Conservation (phyloP, 1,140 invertebrate genomes). For the Pseudomyrmex dendroicus region DNA sequence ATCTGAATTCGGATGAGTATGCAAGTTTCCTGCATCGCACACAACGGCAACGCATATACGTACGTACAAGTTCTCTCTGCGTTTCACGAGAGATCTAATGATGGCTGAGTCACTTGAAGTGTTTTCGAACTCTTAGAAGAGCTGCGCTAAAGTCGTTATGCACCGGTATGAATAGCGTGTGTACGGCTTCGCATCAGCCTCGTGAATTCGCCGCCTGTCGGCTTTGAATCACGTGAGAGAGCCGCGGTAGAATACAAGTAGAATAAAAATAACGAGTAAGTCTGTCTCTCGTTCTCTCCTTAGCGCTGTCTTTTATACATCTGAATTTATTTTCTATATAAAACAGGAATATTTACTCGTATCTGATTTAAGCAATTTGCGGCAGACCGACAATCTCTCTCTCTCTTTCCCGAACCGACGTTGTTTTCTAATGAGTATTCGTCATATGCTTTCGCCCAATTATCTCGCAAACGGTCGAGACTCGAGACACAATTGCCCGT, state of each 20-base stretch:
- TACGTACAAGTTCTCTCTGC: not conserved
- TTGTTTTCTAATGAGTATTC: conserved; percentile 15
- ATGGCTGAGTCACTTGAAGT: conserved; percentile 47
- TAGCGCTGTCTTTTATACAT: no score
- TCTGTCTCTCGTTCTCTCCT: no score
- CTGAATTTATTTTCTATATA: not conserved
- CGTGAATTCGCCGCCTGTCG: not conserved
- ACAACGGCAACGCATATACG: no score
- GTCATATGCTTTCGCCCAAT: conserved; percentile 22
- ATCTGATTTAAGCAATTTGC: not conserved
- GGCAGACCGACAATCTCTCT: not conserved
- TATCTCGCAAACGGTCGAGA: conserved; percentile 11
- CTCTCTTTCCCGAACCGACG: not conserved
- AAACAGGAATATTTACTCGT: not conserved
- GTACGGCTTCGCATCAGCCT: conserved; percentile 44
- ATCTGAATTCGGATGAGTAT: conserved; percentile 54
- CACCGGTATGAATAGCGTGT: not conserved
- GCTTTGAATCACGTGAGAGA: not conserved
- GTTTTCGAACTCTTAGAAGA: conserved; percentile 65
- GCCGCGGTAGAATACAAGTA: not conserved
- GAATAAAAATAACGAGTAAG: not conserved
- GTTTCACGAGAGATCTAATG: conserved; percentile 23
- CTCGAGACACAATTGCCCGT: conserved; percentile 6
- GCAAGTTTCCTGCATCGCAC: conserved; percentile 4
- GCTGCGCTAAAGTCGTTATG: conserved; percentile 35